Conservation (phyloP, 2,113 vertebrate genomes). For the Phaethon lepturus region DNA sequence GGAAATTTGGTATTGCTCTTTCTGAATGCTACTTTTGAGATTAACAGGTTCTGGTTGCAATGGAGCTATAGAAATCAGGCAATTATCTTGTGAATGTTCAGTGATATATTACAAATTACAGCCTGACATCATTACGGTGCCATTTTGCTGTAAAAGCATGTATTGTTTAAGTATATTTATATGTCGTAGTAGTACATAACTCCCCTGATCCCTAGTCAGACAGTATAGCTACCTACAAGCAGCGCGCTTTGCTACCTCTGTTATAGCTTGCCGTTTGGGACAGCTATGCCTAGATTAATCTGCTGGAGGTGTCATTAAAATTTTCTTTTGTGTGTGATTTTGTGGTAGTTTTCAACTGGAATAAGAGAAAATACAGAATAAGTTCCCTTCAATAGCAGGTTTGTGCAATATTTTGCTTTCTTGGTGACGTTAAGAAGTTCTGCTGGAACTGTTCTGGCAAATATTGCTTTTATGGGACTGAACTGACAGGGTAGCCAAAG, state of each 20-base stretch:
- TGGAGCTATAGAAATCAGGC: not conserved
- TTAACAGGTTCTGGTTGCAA: not conserved
- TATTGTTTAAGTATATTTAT: constrained; percentile 35
- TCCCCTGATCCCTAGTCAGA: not conserved
- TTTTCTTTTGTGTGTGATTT: not conserved
- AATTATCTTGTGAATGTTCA: constrained; percentile 16
- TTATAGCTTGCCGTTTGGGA: not conserved
- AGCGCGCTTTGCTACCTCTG: not conserved
- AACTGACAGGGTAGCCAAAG: not conserved
- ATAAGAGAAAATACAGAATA: not conserved
- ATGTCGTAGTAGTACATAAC: not conserved
- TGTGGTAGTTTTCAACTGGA: not conserved
- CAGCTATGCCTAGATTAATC: not conserved
- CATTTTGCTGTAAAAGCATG: not conserved
- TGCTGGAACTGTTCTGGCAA: not conserved
- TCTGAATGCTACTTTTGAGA: not conserved
- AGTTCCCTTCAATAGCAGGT: not conserved
- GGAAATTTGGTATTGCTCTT: not conserved
- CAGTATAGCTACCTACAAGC: not conserved
- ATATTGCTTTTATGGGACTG: not conserved
- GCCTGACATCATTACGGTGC: not conserved
- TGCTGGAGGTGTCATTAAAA: not conserved
- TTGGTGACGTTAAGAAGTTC: rapidly evolving
- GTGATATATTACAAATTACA: constrained; percentile 34
- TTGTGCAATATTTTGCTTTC: not conserved